Evolutionary conservation across 2,797 vertebrate genomes (phyloP), one percentile per base, ranked within the genome.

Genomic region (Tokudaia muenninki): DNA sequence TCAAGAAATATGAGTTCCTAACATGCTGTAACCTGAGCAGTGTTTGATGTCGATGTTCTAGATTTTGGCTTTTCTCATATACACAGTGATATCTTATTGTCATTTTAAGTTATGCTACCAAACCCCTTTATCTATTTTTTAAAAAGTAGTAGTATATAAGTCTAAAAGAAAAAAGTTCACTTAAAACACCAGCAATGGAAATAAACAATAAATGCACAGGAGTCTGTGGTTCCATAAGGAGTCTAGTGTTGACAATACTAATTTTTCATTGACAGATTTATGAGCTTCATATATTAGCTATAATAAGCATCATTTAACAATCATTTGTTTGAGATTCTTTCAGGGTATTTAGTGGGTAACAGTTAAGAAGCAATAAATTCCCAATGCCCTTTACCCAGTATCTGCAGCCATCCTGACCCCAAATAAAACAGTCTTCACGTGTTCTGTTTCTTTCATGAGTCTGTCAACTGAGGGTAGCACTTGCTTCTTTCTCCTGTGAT

Each of bases 101-200:
- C 55, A 22, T 78, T 78, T 88, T 87, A 82, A 24, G 44, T 83
- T 78, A 24, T 47, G 50, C 29, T 21, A 78, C 78, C 34, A 57
- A 88, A 74, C 21, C 57, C 41, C 57, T 94, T 95, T 52, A 83
- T 34, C 75, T 90, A 63, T 65, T 47, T 78, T 70, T 86, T 24
- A 72, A 44, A 37, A 77, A 78, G 17, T 24, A 90, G 29, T 24
- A 63, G 19, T 77, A 34, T 14, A 3, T 44, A 75, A 17, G 37
- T 16, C 52, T 61, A 22, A 61, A 24, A 55, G 22, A n/a, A 77
- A 77, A 74, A 95, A 81, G 14, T 61, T 44, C 47, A 75, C 61
- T 63, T 87, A 79, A 34, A 80, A 70, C 12, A 87, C 47, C 96
- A 77, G 75, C 57, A 74, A 13, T 86, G 44, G 74, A 44, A 74